Conservation (phyloP, 2,888 invertebrate genomes). For the Hybos culiciformis region DNA sequence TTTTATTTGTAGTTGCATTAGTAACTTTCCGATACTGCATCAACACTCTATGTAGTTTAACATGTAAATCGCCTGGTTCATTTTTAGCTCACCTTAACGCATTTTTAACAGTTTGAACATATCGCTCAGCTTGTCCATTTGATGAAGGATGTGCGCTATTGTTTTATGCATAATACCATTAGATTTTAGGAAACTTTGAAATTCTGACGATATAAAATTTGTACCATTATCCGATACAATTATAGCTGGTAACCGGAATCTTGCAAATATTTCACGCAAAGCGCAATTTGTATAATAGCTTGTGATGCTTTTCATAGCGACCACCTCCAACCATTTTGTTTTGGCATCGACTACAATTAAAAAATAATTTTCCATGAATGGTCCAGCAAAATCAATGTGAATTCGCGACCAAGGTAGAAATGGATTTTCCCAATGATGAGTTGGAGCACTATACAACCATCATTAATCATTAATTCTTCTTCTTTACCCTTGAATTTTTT, state of each 20-base stretch:
- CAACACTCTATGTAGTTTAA: too few relatives aligned
- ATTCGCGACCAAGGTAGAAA: not conserved
- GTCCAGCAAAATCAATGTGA: slow-evolving; percentile 6
- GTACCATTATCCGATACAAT: slow-evolving; percentile 8
- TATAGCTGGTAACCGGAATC: slow-evolving; percentile 1
- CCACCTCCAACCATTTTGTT: slow-evolving; percentile 2
- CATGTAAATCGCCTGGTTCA: too few relatives aligned
- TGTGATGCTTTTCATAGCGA: slow-evolving; percentile 1
- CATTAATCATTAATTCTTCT: slow-evolving; percentile 2
- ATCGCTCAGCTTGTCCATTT: slow-evolving; percentile 3
- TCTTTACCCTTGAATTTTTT: slow-evolving; percentile 1
- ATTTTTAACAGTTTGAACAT: not conserved
- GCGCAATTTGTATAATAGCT: not conserved
- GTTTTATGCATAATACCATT: slow-evolving; percentile 1
- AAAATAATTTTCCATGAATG: slow-evolving; percentile 3
- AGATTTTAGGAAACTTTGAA: not conserved
- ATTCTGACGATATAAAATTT: slow-evolving; percentile 5
- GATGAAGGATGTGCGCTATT: slow-evolving; percentile 2
- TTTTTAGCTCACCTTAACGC: not conserved
- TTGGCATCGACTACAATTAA: not conserved
- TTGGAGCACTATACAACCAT: not conserved
- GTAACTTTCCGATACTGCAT: too few relatives aligned
- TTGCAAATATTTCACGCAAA: slow-evolving; percentile 3
- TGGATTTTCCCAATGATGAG: slow-evolving; percentile 3
- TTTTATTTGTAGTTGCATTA: too few relatives aligned